These are phyloP conservation scores for Mareca penelope DNA, from an alignment of 2,797 vertebrate genomes.

Conservation along the genomic window DNA sequence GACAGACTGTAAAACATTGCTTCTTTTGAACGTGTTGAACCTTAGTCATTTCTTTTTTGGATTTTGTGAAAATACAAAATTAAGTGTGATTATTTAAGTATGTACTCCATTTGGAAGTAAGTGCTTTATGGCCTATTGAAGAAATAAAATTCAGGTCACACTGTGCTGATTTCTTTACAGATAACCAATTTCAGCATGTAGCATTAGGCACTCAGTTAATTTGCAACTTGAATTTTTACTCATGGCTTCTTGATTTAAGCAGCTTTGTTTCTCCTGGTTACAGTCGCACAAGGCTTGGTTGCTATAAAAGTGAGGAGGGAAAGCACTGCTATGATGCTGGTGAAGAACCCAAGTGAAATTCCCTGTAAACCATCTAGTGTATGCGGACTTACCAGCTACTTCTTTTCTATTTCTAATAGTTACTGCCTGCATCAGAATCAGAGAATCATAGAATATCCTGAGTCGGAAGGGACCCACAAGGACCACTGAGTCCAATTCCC, in stretches of 20 bases:
- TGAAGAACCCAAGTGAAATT: background rate
- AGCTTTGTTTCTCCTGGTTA: conserved; percentile 26
- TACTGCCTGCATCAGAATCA: background rate
- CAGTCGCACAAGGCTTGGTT: fast-evolving
- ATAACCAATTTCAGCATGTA: background rate
- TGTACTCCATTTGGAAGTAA: conserved; percentile 19
- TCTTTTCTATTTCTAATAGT: background rate
- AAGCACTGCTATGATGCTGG: background rate
- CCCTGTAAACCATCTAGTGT: background rate
- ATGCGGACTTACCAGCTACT: background rate
- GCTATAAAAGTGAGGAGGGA: background rate
- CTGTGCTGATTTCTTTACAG: conserved; percentile 37
- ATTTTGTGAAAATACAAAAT: conserved; percentile 45
- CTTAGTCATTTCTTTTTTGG: background rate
- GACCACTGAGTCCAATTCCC: too few relatives aligned
- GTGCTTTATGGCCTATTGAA: background rate
- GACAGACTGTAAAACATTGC: conserved; percentile 31
- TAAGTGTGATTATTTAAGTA: conserved; percentile 43
- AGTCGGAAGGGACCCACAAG: too few relatives aligned
- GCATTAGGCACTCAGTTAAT: background rate
- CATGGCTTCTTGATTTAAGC: background rate
- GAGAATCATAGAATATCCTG: too few relatives aligned
- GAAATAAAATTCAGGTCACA: conserved; percentile 49
- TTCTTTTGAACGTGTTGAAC: conserved; percentile 23
- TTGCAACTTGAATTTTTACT: conserved; percentile 43